Percentiles rank a stretch among this genome's conserved stretches.
Conservation (phyloP, 1,140 invertebrate genomes). For the Pararge aegeria region DNA sequence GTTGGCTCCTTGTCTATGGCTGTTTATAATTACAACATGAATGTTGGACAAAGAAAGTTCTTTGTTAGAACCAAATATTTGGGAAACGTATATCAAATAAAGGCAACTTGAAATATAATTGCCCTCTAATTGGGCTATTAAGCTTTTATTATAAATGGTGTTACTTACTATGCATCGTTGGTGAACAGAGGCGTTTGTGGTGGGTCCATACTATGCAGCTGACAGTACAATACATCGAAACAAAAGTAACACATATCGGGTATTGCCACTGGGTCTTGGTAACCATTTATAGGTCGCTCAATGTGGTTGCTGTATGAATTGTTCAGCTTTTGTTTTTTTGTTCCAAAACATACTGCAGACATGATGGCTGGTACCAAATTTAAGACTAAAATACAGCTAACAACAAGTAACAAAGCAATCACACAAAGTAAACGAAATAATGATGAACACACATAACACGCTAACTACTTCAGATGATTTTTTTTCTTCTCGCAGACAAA, state of each 20-base stretch:
- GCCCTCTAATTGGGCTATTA: background rate
- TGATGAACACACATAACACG: slow-evolving; percentile 62
- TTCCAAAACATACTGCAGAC: slow-evolving; percentile 93
- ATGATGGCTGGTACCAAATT: slow-evolving; percentile 76
- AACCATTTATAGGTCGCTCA: slow-evolving; percentile 81
- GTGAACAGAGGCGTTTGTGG: slow-evolving; percentile 94
- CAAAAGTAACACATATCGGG: slow-evolving; percentile 99
- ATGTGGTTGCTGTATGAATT: slow-evolving; percentile 81
- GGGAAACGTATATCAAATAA: background rate
- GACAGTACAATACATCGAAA: slow-evolving; percentile 97
- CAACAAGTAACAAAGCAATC: slow-evolving; percentile 53
- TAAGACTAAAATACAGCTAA: slow-evolving; percentile 17
- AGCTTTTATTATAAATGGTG: background rate
- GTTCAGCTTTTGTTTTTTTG: slow-evolving; percentile 93
- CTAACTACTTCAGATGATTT: slow-evolving; percentile 45
- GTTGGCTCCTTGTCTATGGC: background rate
- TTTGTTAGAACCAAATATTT: background rate
- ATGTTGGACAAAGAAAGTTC: slow-evolving; percentile 6
- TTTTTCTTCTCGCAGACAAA: slow-evolving; percentile 20
- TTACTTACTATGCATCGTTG: slow-evolving; percentile 95
- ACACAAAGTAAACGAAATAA: slow-evolving; percentile 60
- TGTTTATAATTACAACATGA: background rate
- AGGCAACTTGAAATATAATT: background rate
- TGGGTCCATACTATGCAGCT: slow-evolving; percentile 94
- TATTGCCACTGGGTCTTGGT: slow-evolving; percentile 87